A percentile compares a stretch with the other conserved stretches of the same genome.
Conservation (phyloP, 2,797 vertebrate species). For the Prunella strophiata region DNA sequence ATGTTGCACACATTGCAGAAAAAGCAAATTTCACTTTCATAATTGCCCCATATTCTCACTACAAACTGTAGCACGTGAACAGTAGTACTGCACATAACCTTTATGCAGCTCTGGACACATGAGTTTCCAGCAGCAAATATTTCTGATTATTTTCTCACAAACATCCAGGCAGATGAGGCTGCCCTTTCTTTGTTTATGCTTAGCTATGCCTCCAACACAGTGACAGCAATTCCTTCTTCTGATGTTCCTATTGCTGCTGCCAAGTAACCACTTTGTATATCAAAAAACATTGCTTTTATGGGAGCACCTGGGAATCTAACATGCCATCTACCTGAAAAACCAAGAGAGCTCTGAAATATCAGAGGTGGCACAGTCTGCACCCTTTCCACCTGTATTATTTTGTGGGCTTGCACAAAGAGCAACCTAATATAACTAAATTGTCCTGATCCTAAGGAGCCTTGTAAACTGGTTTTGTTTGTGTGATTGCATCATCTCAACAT, state of each 20-base stretch:
- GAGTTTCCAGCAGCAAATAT: background rate
- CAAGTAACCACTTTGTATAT: accelerated
- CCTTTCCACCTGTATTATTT: background rate
- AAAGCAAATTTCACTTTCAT: slow-evolving; percentile 53
- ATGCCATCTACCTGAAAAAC: background rate
- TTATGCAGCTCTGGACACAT: background rate
- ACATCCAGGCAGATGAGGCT: background rate
- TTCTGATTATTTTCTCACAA: slow-evolving; percentile 13
- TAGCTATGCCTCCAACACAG: background rate
- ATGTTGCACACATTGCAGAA: slow-evolving; percentile 46
- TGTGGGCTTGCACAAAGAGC: background rate
- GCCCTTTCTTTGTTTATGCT: background rate
- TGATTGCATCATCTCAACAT: background rate
- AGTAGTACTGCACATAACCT: background rate
- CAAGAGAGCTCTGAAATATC: background rate
- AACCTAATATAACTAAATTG: background rate
- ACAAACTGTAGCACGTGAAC: background rate
- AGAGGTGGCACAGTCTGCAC: background rate
- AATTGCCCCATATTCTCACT: slow-evolving; percentile 18
- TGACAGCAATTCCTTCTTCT: background rate
- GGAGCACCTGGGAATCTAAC: background rate
- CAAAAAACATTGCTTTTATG: background rate
- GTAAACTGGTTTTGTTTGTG: background rate
- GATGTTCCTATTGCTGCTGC: background rate
- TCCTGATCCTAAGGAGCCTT: background rate